Percentiles rank a stretch among this genome's conserved stretches.
Conservation (phyloP, 2,113 vertebrate species). For the Phalacrocorax brasilianus region DNA sequence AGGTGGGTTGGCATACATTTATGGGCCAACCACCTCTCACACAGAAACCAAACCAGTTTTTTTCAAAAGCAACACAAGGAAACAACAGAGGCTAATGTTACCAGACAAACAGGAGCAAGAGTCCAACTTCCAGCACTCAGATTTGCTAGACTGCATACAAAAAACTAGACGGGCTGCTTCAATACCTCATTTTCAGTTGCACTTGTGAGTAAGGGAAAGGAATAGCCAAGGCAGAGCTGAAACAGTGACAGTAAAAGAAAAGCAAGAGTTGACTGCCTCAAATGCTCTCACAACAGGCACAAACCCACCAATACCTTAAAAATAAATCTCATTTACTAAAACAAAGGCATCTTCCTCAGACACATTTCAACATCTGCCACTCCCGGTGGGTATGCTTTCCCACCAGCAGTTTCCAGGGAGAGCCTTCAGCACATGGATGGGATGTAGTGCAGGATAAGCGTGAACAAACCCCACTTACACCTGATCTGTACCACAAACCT, state of each 20-base stretch:
- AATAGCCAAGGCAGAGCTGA: not conserved
- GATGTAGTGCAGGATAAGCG: not conserved
- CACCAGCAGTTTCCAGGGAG: not conserved
- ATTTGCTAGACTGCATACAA: not conserved
- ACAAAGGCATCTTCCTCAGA: not conserved
- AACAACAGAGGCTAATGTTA: conserved; percentile 44
- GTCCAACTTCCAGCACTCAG: conserved; percentile 29
- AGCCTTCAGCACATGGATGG: not conserved
- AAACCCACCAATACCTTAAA: not conserved
- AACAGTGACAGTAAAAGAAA: not conserved
- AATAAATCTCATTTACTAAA: not conserved
- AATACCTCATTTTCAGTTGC: not conserved
- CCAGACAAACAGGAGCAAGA: conserved; percentile 19
- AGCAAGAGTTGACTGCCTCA: not conserved
- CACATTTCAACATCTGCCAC: not conserved
- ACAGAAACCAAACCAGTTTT: conserved; percentile 7
- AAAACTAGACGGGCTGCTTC: not conserved
- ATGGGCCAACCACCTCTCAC: not conserved
- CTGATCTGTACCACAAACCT: not conserved
- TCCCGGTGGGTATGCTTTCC: not conserved
- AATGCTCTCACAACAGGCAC: not conserved
- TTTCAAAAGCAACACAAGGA: conserved; percentile 23
- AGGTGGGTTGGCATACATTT: conserved; percentile 33
- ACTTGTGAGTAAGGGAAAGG: not conserved
- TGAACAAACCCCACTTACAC: not conserved